Evolutionary conservation across 2,888 invertebrate genomes (phyloP).

Genomic region (Uropetala carovei): DNA sequence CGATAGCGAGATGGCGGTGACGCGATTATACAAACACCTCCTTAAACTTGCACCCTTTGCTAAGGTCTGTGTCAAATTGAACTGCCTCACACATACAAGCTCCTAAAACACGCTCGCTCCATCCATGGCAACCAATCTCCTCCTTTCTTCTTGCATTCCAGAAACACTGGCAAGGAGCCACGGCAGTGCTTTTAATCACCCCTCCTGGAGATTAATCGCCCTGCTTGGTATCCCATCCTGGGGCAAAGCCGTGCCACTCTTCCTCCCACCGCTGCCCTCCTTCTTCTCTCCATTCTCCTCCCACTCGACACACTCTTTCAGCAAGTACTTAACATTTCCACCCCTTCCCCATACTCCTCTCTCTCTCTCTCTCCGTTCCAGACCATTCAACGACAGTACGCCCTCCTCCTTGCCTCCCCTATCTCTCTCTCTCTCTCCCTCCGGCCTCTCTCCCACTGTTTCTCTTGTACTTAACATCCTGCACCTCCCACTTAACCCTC

Average conservation of each 20-base stretch:
- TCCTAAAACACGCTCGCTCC: slow-evolving; percentile 4
- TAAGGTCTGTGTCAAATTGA: no score
- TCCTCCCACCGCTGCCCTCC: neutral
- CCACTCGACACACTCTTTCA: slow-evolving; percentile 45
- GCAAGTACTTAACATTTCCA: slow-evolving; percentile 36
- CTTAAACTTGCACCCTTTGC: no score
- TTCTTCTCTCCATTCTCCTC: neutral
- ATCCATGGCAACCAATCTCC: slow-evolving; percentile 20
- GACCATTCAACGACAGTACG: neutral
- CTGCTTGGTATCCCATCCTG: slow-evolving; percentile 45
- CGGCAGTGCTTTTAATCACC: slow-evolving; percentile 58
- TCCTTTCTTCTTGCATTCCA: neutral
- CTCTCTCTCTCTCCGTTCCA: neutral
- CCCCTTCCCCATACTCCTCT: neutral
- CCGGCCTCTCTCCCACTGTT: no score
- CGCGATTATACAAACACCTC: neutral
- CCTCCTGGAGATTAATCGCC: slow-evolving; percentile 57
- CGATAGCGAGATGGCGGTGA: neutral
- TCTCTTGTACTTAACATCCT: no score
- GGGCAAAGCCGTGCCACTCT: neutral
- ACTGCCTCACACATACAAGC: neutral
- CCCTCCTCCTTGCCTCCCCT: neutral
- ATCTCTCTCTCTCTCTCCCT: no score
- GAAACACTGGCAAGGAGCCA: slow-evolving; percentile 63
- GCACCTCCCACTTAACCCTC: no score